Conservation (phyloP, 2,797 vertebrate species). For the Denticeps clupeoides region DNA sequence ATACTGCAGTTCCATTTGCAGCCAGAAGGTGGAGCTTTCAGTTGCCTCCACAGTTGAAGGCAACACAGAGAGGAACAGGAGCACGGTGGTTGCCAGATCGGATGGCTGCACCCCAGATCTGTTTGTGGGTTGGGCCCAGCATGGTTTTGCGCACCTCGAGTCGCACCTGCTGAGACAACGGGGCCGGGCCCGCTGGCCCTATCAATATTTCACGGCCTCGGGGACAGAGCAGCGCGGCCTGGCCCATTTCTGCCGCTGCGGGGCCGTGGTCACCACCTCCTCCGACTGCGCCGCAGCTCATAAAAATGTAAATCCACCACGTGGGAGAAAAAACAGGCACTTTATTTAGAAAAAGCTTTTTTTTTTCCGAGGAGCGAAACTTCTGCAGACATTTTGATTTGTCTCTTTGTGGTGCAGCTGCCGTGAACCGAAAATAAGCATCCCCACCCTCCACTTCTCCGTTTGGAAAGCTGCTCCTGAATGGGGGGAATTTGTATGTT, state of each 20-base stretch:
- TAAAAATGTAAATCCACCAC: conserved; percentile 54
- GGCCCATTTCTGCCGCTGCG: conserved; percentile 29
- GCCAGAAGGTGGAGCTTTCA: conserved; percentile 7
- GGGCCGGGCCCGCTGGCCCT: background rate
- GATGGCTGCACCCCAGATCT: background rate
- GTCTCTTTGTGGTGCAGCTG: conserved; percentile 35
- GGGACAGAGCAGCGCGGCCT: conserved; percentile 21
- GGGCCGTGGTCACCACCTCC: conserved; percentile 26
- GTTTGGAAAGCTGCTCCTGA: conserved; percentile 40
- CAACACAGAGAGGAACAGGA: too few relatives aligned
- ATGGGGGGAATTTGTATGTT: conserved; percentile 35
- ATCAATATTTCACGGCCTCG: background rate
- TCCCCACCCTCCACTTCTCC: conserved; percentile 40
- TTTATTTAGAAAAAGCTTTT: conserved; percentile 41
- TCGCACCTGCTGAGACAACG: background rate
- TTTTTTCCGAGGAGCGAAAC: background rate
- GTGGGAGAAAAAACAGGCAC: conserved; percentile 29
- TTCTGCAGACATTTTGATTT: conserved; percentile 30
- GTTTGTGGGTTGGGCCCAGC: background rate
- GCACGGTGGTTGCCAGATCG: background rate
- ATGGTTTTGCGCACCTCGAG: background rate
- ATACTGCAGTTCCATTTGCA: background rate
- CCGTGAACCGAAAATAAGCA: conserved; percentile 42
- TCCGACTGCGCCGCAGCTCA: conserved; percentile 35
- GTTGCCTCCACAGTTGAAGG: background rate